Evolutionary conservation across 2,113 vertebrate species (phyloP).

Genomic region (Elaphurus davidianus): DNA sequence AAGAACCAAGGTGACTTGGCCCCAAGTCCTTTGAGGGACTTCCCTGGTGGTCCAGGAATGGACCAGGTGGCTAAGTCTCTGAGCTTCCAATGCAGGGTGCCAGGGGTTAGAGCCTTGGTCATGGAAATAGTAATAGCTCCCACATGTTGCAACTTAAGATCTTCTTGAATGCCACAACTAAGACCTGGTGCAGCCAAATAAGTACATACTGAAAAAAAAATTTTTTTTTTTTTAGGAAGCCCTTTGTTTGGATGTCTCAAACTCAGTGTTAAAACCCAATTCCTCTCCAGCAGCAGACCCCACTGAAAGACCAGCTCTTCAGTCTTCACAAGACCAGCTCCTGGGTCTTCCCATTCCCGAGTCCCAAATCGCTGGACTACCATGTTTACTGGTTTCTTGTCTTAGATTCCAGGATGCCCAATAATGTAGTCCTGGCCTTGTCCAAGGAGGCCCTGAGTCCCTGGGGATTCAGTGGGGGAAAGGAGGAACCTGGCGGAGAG

Average conservation of each 20-base stretch:
- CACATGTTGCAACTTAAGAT: not conserved
- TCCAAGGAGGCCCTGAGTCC: not conserved
- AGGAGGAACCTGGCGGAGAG: not conserved
- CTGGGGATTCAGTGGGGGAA: not conserved
- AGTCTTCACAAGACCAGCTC: not conserved
- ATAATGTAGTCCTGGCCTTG: not conserved
- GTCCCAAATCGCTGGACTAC: not conserved
- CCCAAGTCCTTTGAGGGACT: not conserved
- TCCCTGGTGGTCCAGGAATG: not conserved
- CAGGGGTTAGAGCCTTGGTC: not conserved
- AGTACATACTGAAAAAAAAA: not conserved
- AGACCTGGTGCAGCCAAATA: not conserved
- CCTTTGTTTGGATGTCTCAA: not conserved
- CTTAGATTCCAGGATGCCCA: not conserved
- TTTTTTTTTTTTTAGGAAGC: not conserved
- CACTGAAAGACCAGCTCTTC: not conserved
- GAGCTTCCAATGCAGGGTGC: not conserved
- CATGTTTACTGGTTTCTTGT: not conserved
- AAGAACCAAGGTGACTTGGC: not conserved
- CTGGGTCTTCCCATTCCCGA: not conserved
- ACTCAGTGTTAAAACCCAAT: not conserved
- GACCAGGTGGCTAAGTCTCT: not conserved
- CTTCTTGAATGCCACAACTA: not conserved
- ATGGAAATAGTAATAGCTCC: not conserved
- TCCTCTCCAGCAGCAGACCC: not conserved